Evolutionary conservation across 1,140 invertebrate genomes (phyloP).

Genomic region (Ceratina australensis): DNA sequence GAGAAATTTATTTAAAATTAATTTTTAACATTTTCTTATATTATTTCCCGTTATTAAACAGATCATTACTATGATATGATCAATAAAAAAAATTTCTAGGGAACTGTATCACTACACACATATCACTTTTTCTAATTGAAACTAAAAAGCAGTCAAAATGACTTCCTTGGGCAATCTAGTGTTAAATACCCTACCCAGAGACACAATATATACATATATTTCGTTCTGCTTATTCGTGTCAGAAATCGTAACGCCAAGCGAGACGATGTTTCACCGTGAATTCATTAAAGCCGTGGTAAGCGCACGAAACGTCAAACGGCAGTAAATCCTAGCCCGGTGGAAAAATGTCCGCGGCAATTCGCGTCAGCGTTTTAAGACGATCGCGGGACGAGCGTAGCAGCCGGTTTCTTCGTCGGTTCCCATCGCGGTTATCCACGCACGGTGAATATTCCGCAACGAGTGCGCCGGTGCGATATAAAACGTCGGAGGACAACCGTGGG

Average conservation of each 20-base stretch:
- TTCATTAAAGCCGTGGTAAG: not conserved
- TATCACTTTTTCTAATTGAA: too few species aligned
- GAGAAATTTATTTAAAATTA: too few species aligned
- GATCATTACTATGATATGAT: too few species aligned
- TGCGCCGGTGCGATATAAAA: constrained; percentile 4
- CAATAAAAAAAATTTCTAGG: too few species aligned
- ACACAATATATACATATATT: too few species aligned
- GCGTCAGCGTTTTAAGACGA: constrained; percentile 2
- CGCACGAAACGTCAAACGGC: not conserved
- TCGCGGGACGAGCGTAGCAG: not conserved
- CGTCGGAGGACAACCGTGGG: not conserved
- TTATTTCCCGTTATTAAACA: too few species aligned
- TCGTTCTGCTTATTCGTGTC: too few species aligned
- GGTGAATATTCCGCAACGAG: not conserved
- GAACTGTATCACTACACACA: too few species aligned
- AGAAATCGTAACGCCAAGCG: not conserved
- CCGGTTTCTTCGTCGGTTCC: not conserved
- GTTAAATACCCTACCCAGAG: too few species aligned
- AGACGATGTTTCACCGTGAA: not conserved
- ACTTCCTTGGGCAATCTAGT: too few species aligned
- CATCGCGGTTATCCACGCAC: not conserved
- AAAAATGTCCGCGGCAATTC: not conserved
- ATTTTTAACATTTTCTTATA: too few species aligned
- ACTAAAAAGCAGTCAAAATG: too few species aligned
- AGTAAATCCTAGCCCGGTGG: not conserved